These are phyloP conservation scores for Cecropterus lyciades DNA, from an alignment of 1,140 invertebrate species.

Conservation along the genomic window DNA sequence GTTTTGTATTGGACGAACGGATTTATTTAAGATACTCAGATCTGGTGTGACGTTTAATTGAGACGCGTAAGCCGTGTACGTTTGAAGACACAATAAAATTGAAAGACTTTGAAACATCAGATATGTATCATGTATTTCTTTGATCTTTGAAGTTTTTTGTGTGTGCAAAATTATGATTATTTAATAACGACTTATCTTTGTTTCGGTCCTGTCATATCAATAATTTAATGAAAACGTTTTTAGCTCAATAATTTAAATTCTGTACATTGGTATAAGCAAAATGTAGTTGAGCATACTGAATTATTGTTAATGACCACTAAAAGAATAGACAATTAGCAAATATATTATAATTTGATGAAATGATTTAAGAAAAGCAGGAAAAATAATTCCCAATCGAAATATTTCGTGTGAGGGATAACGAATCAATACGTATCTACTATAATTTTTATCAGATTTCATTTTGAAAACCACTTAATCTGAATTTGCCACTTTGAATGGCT, in stretches of 20 bases:
- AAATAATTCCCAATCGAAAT: too few species aligned
- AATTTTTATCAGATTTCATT: too few species aligned
- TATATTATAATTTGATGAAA: too few species aligned
- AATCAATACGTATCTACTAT: too few species aligned
- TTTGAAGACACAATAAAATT: slow-evolving; percentile 7
- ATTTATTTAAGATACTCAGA: slow-evolving; percentile 31
- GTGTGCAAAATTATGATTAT: neutral
- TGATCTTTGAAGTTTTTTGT: slow-evolving; percentile 1
- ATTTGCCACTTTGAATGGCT: too few species aligned
- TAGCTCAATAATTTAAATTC: neutral
- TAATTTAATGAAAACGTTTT: neutral
- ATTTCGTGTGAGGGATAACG: too few species aligned
- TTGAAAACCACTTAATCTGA: too few species aligned
- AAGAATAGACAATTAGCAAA: too few species aligned
- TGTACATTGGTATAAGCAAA: neutral
- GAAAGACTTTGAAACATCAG: neutral
- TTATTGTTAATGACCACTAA: too few species aligned
- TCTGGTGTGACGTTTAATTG: slow-evolving; percentile 13
- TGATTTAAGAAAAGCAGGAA: too few species aligned
- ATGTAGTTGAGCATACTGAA: too few species aligned
- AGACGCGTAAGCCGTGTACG: slow-evolving; percentile 9
- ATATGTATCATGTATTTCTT: slow-evolving; percentile 1
- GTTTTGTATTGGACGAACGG: slow-evolving; percentile 32
- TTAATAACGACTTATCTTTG: neutral
- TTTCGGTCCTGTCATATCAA: neutral